Evolutionary conservation across 2,888 invertebrate species (phyloP), one percentile per base, ranked within the genome.

Genomic region (Ennomos quercinarius): DNA sequence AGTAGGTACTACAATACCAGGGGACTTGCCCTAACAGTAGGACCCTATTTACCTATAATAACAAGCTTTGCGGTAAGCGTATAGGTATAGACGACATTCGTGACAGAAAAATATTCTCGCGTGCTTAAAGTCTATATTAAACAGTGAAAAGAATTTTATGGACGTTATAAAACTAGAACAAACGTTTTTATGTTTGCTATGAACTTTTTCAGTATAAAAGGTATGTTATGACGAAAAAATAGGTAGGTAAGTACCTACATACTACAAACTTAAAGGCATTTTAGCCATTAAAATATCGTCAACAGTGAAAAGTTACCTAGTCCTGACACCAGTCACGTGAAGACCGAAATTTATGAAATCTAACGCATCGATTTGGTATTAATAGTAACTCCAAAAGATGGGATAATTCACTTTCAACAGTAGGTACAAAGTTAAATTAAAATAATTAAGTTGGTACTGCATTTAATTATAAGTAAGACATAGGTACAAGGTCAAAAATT

Each of bases 151-250:
- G 70, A 74, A 75, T 73, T 78, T 77, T 75, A 77, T 64, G 66
- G 60, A 63, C 61, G 67, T 78, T 84, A 83, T 81, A 77, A 78
- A 81, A 81, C 70, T 81, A 70, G 78, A 78, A 74, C 78, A 72
- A 76, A 73, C 69, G 70, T 72, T 69, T 72, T 61, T 67, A 57
- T 57, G 63, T 63, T 66, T 53, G 68, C 57, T 58, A 46, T 27
- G 27, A 27, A 27, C 27, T 27, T 52, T 63, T 38, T 43, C 27
- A 43, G 46, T 56, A 59, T 56, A 62, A 35, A 27, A 27, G 27
- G 11, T 60, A 58, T 42, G 54, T 61, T 56, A 12, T 58, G 55
- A 57, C 43, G 44, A 48, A 57, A 35, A 49, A 58, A 58, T 51
- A 55, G 54, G 40, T 49, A 41, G 11, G 2, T 35, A 50, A 0